Evolutionary conservation across 2,113 vertebrate genomes (phyloP).

Genomic region (Tursiops truncatus): DNA sequence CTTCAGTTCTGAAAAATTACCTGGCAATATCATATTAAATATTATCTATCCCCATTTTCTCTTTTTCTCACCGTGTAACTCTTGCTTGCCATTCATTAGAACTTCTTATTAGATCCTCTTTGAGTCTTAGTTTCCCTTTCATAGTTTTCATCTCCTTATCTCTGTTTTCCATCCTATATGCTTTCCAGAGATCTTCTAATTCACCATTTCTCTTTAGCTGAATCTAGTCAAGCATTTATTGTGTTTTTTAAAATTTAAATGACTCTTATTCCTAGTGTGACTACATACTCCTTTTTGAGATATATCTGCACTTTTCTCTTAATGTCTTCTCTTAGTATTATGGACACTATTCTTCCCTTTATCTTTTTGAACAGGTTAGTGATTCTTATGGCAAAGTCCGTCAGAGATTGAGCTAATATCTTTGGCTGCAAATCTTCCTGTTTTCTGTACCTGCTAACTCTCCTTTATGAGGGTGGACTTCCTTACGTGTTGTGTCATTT

Average conservation of each 20-base stretch:
- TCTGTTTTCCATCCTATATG: neutral
- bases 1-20: neutral
- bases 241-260: neutral
- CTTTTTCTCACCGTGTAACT: neutral
- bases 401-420: neutral
- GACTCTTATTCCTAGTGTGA: neutral
- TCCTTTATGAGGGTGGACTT: neutral
- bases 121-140: neutral
- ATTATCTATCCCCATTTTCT: neutral
- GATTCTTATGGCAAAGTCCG: neutral
- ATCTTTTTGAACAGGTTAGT: neutral
- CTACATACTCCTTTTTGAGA: neutral
- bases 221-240: neutral
- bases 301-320: neutral
- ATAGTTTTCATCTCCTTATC: neutral
- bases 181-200: neutral
- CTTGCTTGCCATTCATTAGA: neutral
- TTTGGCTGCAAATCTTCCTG: neutral
- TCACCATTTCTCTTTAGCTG: neutral
- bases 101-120: neutral
- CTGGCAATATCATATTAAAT: neutral
- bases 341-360: neutral
- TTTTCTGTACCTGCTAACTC: neutral
- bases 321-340: neutral
- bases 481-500: neutral